A percentile compares a stretch with the other conserved stretches of the same genome.
Evolutionary conservation across 2,797 vertebrate species (phyloP).

Genomic region (Iguana delicatissima): DNA sequence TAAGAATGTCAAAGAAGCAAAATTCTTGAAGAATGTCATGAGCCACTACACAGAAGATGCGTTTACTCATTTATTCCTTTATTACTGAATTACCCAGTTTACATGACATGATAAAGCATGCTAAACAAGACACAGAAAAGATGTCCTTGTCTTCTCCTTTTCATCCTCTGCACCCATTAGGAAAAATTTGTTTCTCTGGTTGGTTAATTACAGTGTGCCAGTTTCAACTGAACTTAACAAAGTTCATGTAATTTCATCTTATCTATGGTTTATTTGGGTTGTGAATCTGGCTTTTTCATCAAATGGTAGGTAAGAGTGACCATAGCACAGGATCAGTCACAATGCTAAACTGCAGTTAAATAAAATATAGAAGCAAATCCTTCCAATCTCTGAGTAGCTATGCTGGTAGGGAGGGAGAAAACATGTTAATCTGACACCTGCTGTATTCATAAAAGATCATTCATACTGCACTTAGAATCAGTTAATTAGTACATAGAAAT

Average conservation of each 20-base stretch:
- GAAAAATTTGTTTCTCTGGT: not conserved
- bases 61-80: not conserved
- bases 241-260: too few species aligned
- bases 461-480: too few species aligned
- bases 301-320: too few species aligned
- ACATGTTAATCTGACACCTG: too few species aligned
- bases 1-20: not conserved
- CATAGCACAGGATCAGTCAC: not conserved
- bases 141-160: not conserved
- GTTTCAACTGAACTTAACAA: not conserved
- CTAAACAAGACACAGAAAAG: not conserved
- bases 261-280: too few species aligned
- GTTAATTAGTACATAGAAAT: too few species aligned
- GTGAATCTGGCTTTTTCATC: too few species aligned
- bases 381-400: too few species aligned
- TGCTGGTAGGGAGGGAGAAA: too few species aligned
- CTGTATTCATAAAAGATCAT: not conserved
- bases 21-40: not conserved
- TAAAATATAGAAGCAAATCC: not conserved
- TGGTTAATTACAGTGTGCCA: not conserved
- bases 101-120: not conserved
- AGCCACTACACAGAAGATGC: not conserved
- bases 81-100: not conserved
- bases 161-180: not conserved
- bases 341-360: not conserved